phyloP scores from a whole-genome alignment of 2,888 invertebrate genomes.

The Melanargia galathea region DNA sequence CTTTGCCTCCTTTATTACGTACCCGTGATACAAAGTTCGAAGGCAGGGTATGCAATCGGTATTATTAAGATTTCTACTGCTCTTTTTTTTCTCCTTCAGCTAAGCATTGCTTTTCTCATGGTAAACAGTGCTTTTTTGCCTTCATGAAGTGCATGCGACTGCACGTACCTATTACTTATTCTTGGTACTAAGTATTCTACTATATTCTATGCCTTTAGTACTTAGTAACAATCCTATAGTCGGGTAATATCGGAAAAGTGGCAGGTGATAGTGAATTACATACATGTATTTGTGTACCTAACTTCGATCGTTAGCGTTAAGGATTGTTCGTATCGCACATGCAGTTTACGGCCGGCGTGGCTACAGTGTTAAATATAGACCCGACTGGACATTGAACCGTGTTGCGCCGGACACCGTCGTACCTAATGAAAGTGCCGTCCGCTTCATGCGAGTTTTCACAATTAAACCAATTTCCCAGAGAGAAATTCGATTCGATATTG shows the following conservation, averaged over 20 bases:
- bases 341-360: constrained; percentile 51
- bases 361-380: constrained; percentile 73
- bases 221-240: too few species aligned
- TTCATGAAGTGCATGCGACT: too few species aligned
- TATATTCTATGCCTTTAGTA: too few species aligned
- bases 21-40: too few species aligned
- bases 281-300: neutral
- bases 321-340: constrained; percentile 59
- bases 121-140: too few species aligned
- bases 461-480: constrained; percentile 60
- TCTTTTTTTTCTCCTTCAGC: too few species aligned
- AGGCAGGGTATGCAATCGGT: too few species aligned
- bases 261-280: neutral
- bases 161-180: too few species aligned
- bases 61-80: too few species aligned
- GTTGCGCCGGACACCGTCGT: constrained; percentile 68
- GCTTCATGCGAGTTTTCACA: constrained; percentile 53
- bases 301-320: neutral
- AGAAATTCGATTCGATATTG: constrained; percentile 23
- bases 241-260: neutral
- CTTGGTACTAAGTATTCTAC: too few species aligned
- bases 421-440: constrained; percentile 73
- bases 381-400: constrained; percentile 77
- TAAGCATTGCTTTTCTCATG: too few species aligned
- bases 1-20: too few species aligned